A percentile compares a stretch with the other conserved stretches of the same genome.
Evolutionary conservation across 2,113 vertebrate species (phyloP).

Genomic region (Oreochromis spilurus): DNA sequence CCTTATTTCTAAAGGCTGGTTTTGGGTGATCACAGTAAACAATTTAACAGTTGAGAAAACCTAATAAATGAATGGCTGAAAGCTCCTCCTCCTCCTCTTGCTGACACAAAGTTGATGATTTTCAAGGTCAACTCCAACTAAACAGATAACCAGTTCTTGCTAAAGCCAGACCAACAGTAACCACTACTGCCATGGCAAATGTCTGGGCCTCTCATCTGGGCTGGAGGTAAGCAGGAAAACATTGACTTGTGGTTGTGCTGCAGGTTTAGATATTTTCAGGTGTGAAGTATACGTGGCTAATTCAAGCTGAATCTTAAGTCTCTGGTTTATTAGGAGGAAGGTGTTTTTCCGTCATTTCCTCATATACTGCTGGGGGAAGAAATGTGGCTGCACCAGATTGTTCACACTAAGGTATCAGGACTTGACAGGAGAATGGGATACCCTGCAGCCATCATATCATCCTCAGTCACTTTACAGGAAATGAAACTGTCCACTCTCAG

Average conservation of each 20-base stretch:
- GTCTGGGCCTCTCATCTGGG: not conserved
- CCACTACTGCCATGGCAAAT: conserved; percentile 31
- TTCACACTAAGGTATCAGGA: not conserved
- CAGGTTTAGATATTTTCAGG: not conserved
- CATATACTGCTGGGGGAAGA: not conserved
- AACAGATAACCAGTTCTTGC: conserved; percentile 15
- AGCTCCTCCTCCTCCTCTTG: conserved; percentile 1
- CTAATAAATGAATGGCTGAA: not conserved
- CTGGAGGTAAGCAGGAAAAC: not conserved
- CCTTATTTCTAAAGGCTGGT: not conserved
- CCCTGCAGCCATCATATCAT: not conserved
- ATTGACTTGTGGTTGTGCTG: not conserved
- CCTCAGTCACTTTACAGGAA: not conserved
- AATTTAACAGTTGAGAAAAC: not conserved
- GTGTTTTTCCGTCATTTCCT: not conserved
- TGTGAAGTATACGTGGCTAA: not conserved
- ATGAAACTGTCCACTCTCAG: not conserved
- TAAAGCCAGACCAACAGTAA: not conserved
- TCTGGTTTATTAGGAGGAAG: not conserved
- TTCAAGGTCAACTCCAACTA: conserved; percentile 39
- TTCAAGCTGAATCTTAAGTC: not conserved
- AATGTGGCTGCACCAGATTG: not conserved
- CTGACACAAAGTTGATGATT: conserved; percentile 39
- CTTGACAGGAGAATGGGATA: not conserved
- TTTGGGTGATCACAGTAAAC: not conserved